phyloP scores from a whole-genome alignment of 2,113 vertebrate species.

The Chrysemys picta region DNA sequence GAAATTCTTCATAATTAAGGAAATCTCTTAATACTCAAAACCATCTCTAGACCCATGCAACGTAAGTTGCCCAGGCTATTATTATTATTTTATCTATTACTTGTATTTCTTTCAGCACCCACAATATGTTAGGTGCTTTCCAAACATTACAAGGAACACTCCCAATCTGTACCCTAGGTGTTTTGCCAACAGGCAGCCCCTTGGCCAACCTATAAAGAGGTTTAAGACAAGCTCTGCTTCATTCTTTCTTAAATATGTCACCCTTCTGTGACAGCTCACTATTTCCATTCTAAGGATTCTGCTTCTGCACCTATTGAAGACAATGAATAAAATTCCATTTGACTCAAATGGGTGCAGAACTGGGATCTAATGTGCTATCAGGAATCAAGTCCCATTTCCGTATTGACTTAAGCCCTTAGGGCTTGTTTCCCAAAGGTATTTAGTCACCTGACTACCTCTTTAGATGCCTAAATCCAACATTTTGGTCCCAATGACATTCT shows the following conservation, averaged over 20 bases:
- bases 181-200: slow-evolving; percentile 4
- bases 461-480: neutral
- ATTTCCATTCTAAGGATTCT: neutral
- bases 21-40: slow-evolving; percentile 46
- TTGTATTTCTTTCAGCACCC: slow-evolving; percentile 23
- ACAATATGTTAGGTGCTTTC: slow-evolving; percentile 32
- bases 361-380: neutral
- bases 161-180: neutral
- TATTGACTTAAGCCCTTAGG: neutral
- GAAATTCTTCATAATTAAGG: slow-evolving; percentile 70
- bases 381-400: neutral
- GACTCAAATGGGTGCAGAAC: slow-evolving; percentile 6
- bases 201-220: neutral
- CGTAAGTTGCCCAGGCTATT: slow-evolving; percentile 15
- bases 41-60: slow-evolving; percentile 55
- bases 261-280: neutral
- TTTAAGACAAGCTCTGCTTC: neutral
- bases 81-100: slow-evolving; percentile 50
- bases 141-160: slow-evolving; percentile 24
- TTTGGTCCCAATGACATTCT: neutral
- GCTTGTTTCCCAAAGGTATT: neutral
- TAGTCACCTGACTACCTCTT: neutral
- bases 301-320: neutral
- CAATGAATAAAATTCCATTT: neutral
- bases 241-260: neutral